phyloP scores from a whole-genome alignment of 2,888 invertebrate genomes.

The Diplolepis rosae region DNA sequence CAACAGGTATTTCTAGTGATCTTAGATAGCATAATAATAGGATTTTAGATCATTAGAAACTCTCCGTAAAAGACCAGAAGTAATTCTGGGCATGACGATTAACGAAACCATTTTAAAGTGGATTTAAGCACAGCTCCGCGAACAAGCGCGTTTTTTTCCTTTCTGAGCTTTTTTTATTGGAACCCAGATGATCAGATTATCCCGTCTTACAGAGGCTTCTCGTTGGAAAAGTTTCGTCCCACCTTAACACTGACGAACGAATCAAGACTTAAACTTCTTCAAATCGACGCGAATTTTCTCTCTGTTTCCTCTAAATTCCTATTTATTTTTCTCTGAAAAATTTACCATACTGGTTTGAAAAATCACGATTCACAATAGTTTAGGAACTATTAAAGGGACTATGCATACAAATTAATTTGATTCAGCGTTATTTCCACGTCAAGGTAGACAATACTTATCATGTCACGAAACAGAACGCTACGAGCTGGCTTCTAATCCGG shows the following conservation, averaged over 20 bases:
- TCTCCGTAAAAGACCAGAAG: neutral
- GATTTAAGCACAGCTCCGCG: constrained; percentile 26
- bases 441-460: constrained; percentile 19
- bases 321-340: neutral
- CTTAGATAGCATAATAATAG: constrained; percentile 11
- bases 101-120: constrained; percentile 27
- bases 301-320: neutral
- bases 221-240: constrained; percentile 63
- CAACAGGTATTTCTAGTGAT: neutral
- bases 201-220: constrained; percentile 60
- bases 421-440: neutral
- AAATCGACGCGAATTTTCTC: neutral
- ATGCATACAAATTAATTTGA: neutral
- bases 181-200: constrained; percentile 65
- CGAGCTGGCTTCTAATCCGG: constrained; percentile 65
- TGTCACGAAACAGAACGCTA: constrained; percentile 21
- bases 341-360: neutral
- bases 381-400: neutral
- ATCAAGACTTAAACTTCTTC: neutral
- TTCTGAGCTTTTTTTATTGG: constrained; percentile 49
- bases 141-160: constrained; percentile 14
- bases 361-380: neutral
- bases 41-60: constrained; percentile 19
- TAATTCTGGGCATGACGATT: constrained; percentile 22
- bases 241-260: neutral